A percentile compares a stretch with the other conserved stretches of the same genome.
These are phyloP conservation scores for Trachelus tabidus DNA, from an alignment of 2,888 invertebrate genomes.

Conservation along the genomic window DNA sequence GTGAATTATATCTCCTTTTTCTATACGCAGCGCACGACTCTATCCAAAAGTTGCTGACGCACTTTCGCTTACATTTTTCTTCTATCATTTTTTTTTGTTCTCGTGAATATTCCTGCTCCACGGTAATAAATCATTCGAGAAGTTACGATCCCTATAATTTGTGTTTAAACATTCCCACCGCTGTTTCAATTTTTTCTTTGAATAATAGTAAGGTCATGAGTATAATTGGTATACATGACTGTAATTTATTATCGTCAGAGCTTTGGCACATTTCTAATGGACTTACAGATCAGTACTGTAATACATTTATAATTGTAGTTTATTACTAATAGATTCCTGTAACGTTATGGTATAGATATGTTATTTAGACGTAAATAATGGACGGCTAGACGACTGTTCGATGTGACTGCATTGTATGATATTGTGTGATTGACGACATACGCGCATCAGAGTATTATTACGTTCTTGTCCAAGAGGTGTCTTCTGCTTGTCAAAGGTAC, in stretches of 20 bases:
- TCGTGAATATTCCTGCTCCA: neutral
- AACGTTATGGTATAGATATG: neutral
- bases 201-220: neutral
- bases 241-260: neutral
- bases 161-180: neutral
- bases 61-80: neutral
- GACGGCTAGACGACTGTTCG: neutral
- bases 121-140: neutral
- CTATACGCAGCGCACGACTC: neutral
- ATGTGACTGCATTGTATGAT: slow-evolving; percentile 4
- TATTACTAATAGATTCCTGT: neutral
- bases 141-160: neutral
- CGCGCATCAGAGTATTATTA: slow-evolving; percentile 18
- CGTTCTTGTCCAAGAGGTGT: slow-evolving; percentile 53
- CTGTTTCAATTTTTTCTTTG: neutral
- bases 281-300: neutral
- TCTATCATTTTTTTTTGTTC: neutral
- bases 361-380: neutral
- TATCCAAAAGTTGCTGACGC: neutral
- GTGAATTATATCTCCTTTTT: neutral
- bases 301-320: neutral
- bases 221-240: neutral
- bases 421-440: neutral
- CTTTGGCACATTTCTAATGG: neutral
- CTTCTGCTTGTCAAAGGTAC: slow-evolving; percentile 30